phyloP scores from a whole-genome alignment of 2,888 invertebrate genomes.

The Camponotus fellah region DNA sequence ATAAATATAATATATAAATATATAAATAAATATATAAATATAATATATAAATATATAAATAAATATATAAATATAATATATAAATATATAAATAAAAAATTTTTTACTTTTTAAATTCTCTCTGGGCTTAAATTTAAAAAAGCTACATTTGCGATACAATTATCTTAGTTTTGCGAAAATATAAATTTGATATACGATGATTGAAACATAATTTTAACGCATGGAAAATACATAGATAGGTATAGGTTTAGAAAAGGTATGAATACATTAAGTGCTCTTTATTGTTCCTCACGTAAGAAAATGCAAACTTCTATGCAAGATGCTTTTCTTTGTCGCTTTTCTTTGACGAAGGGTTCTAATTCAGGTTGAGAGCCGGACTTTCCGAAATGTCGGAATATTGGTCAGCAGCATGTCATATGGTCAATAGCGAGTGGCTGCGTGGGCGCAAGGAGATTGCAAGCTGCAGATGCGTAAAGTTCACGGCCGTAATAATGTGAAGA shows the following conservation, averaged over 20 bases:
- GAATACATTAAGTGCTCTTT: neutral
- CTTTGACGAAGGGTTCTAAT: neutral
- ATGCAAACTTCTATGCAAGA: slow-evolving; percentile 48
- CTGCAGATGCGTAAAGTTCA: slow-evolving; percentile 79
- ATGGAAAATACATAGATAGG: neutral
- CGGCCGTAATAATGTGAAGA: slow-evolving; percentile 82
- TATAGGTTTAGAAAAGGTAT: neutral
- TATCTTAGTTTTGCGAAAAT: neutral
- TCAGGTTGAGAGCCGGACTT: slow-evolving; percentile 69
- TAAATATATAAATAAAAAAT: neutral
- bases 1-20: neutral
- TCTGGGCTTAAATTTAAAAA: neutral
- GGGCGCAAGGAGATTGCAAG: slow-evolving; percentile 82
- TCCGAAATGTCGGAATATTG: slow-evolving; percentile 81
- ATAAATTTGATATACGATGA: neutral
- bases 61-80: too few species aligned
- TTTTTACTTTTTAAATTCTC: neutral
- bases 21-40: neutral
- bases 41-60: neutral
- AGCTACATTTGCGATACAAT: neutral
- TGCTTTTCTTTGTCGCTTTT: neutral
- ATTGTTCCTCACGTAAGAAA: neutral
- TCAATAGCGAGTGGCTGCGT: slow-evolving; percentile 83
- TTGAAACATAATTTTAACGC: neutral
- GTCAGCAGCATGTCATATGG: slow-evolving; percentile 86